Percentiles rank a stretch among this genome's conserved stretches.
phyloP scores from a whole-genome alignment of 2,797 vertebrate species.

The Tarsius wallacei region DNA sequence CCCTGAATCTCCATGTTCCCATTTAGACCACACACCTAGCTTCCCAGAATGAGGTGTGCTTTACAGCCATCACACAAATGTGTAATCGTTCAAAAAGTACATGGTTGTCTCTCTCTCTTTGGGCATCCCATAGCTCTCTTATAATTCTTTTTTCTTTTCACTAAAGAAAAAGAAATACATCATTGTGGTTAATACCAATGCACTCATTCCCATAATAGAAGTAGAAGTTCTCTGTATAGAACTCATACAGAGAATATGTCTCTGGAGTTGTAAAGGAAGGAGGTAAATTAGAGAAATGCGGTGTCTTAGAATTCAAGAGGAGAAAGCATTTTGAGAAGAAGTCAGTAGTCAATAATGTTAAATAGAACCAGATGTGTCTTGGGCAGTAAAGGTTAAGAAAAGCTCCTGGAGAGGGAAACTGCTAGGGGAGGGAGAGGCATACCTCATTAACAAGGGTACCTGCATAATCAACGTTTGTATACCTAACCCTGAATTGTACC shows the following conservation, averaged over 20 bases:
- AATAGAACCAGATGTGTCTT: neutral
- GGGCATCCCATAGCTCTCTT: neutral
- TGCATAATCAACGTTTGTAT: too few relatives aligned
- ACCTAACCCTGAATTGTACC: too few relatives aligned
- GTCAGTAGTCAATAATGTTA: neutral
- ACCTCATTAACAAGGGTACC: too few relatives aligned
- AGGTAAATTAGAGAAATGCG: conserved; percentile 43
- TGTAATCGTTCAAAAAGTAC: neutral
- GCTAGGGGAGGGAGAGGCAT: too few relatives aligned
- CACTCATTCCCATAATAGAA: neutral
- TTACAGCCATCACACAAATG: neutral
- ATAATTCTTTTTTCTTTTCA: neutral
- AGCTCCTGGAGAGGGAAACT: too few relatives aligned
- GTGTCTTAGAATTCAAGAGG: neutral
- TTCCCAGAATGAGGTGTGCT: neutral
- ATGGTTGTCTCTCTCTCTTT: neutral
- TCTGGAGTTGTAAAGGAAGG: neutral
- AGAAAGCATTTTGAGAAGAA: neutral
- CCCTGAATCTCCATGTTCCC: neutral
- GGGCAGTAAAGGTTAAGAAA: neutral
- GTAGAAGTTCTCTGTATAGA: too few relatives aligned
- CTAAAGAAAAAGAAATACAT: neutral
- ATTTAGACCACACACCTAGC: neutral
- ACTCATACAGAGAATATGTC: neutral
- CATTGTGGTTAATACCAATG: neutral